Base-by-base conservation (phyloP, 2,113 vertebrate species). In the Euleptes europaea region DNA sequence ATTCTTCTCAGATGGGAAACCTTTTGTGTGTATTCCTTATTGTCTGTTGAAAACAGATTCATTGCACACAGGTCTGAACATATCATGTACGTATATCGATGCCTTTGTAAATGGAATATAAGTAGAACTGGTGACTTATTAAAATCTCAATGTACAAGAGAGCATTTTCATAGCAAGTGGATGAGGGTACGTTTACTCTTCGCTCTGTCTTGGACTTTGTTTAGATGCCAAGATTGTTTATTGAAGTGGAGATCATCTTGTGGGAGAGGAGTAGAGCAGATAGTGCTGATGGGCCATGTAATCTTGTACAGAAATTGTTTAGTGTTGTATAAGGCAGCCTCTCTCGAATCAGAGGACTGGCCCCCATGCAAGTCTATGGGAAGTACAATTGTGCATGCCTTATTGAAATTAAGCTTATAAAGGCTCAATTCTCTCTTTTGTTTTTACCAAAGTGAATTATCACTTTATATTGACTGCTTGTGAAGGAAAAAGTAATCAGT, bases 1-100 rank as follows among this genome's bases (percentile, higher is more conserved):
- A 93, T 92, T 94, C 89, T 94, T 89, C 93, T 94, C 94, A 92
- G 91, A 91, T 75, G 84, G 88, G 91, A 94, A 93, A 91, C 88
- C 91, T 88, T 94, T 91, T 84, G 88, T 95, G 88, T 8, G 85
- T 94, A 91, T 94, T 94, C 76, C 84, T 90, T 92, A 94, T 92
- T 93, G 90, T 93, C 91, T 96, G 91, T 95, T 95, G 93, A 92
- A 80, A 94, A 94, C 94, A 95, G 92, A 93, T 95, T 87, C 95
- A 92, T 85, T 93, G 95, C 93, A 92, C 91, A 94, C 94, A 95
- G 92, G 93, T 91, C 90, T 87, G 86, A 95, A 93, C 90, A 91
- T 94, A 93, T 83, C 6, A 0, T 92, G 89, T 90, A 91, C 86
- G 87, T 92, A 76, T 88, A 92, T 86, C 91, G 91, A 93, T 77